Base-by-base conservation (phyloP, 2,797 vertebrate genomes). In the Labeo calbasu region DNA sequence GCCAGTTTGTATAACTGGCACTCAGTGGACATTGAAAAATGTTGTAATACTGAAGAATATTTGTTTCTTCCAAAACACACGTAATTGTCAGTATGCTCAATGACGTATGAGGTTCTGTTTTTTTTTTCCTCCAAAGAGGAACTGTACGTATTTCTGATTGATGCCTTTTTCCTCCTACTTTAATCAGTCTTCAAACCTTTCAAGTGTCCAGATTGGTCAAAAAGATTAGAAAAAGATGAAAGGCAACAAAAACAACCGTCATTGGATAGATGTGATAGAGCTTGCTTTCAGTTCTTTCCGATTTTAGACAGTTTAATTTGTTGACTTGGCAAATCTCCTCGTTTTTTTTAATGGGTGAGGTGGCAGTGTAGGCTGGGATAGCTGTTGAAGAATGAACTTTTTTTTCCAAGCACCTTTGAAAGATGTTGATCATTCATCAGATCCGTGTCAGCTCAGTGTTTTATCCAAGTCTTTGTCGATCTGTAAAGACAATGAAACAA, bases 161-260 rank as follows among this genome's bases (percentile, higher is more conserved):
- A 25, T 68, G 40, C 9, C 77, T 55, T 86, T 71, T 85, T 89
- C 15, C 70, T 82, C 28, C 46, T 50, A 19, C 72, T 83, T 66
- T 19, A 13, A 79, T 86, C 81, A 69, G 82, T 79, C 70, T 79
- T 76, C 17, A 55, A 87, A 91, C 82, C 5, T 7, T 90, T 95
- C 93, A 95, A 91, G 94, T 94, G 92, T 93, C 94, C 77, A 94
- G 80, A 92, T 90, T 93, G 73, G 92, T 93, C 87, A 94, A 86
- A 85, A 94, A 94, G 84, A 94, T 94, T 87, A 95, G 92, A 91
- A 95, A 94, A 89, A 94, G 93, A 87, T 93, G 93, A 82, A 93
- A 92, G 82, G 92, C 92, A 70, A 93, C 91, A 83, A 93, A 94
- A 88, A 93, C 88, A 86, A 92, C 89, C 91, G 91, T 94, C 94